Evolutionary conservation across 2,888 invertebrate species (phyloP).

Genomic region (Nomada ruficornis): DNA sequence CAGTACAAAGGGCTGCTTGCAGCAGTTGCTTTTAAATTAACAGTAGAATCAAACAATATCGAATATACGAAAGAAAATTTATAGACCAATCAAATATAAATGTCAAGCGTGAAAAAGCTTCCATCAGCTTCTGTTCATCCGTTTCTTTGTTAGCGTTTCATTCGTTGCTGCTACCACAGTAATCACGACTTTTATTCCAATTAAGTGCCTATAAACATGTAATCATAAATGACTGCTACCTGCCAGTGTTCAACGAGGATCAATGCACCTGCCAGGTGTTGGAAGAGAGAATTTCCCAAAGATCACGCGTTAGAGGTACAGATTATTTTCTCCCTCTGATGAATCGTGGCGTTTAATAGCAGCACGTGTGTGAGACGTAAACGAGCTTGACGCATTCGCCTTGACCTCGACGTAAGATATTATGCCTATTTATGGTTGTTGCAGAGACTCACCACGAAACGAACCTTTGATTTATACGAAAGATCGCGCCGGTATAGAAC

Average conservation of each 20-base stretch:
- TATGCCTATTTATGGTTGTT: slow-evolving; percentile 70
- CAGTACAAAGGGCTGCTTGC: too few relatives aligned
- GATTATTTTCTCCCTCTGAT: slow-evolving; percentile 64
- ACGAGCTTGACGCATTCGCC: slow-evolving; percentile 75
- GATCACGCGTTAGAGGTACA: slow-evolving; percentile 30
- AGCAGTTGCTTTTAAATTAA: too few relatives aligned
- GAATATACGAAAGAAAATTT: background rate
- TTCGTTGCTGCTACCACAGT: background rate
- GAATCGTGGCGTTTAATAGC: slow-evolving; percentile 66
- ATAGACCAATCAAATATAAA: background rate
- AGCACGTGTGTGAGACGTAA: slow-evolving; percentile 67
- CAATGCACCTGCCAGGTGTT: slow-evolving; percentile 23
- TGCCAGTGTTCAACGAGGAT: slow-evolving; percentile 12
- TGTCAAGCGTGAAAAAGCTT: background rate
- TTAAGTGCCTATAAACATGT: slow-evolving; percentile 5
- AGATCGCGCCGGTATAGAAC: slow-evolving; percentile 59
- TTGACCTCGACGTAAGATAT: slow-evolving; percentile 78
- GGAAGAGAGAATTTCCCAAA: slow-evolving; percentile 51
- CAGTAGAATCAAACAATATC: background rate
- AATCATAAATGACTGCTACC: background rate
- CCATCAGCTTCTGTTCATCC: background rate
- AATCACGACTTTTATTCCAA: background rate
- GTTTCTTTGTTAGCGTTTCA: too few relatives aligned
- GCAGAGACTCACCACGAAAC: slow-evolving; percentile 72
- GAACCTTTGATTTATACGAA: slow-evolving; percentile 79